A percentile compares a stretch with the other conserved stretches of the same genome.
Conservation (phyloP, 2,113 vertebrate species). For the Bos taurus region DNA sequence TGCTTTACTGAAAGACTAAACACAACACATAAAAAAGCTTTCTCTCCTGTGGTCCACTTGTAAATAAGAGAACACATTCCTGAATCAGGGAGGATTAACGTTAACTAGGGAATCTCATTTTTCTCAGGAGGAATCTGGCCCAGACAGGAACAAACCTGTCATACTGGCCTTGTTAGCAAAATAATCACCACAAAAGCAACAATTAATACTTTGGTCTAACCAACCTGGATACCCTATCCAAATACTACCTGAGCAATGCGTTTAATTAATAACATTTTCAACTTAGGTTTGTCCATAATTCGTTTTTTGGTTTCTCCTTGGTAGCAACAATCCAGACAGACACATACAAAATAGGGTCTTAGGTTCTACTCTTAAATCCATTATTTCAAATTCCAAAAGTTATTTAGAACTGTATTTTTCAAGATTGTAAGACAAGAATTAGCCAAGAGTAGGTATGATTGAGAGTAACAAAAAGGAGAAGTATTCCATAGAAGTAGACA, state of each 20-base stretch:
- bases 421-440: conserved; percentile 41
- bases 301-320: background rate
- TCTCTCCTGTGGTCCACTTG: background rate
- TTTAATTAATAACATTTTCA: background rate
- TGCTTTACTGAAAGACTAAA: background rate
- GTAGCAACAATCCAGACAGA: background rate
- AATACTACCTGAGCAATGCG: background rate
- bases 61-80: conserved; percentile 2
- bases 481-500: background rate
- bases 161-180: background rate
- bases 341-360: background rate
- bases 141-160: background rate
- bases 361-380: background rate
- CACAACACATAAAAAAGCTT: background rate
- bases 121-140: conserved; percentile 20
- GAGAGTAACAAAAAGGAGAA: conserved; percentile 18
- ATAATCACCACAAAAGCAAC: background rate
- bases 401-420: conserved; percentile 6
- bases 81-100: background rate
- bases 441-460: background rate
- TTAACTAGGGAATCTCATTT: background rate
- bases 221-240: background rate
- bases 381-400: background rate
- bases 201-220: conserved; percentile 6
- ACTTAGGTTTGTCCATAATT: background rate